phyloP scores from a whole-genome alignment of 37 sponge, comb jelly and placozoan species.

The Agelas oroides region DNA sequence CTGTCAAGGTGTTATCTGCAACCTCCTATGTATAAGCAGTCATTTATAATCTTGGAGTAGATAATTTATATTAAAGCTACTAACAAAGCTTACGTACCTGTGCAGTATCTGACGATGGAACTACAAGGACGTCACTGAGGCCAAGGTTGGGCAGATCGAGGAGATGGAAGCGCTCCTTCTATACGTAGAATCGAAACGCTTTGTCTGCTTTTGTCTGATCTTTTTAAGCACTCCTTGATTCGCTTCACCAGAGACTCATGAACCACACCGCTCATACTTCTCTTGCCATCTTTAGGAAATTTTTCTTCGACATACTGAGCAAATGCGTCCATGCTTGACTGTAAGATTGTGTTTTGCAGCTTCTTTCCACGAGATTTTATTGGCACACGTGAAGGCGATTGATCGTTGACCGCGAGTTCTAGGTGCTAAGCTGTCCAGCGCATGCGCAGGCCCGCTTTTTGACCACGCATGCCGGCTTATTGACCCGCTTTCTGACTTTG shows the following conservation, averaged over 20 bases:
- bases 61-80: neutral
- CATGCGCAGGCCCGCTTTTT: too few species aligned
- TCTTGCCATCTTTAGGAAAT: neutral
- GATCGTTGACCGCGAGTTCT: too few species aligned
- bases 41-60: neutral
- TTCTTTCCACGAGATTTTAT: too few species aligned
- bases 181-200: neutral
- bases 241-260: neutral
- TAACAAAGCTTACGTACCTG: slow-evolving; percentile 13
- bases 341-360: too few species aligned
- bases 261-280: neutral
- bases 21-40: neutral
- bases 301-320: neutral
- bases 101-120: slow-evolving; percentile 1
- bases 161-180: slow-evolving; percentile 8
- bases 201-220: neutral
- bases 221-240: neutral
- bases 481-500: too few species aligned
- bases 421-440: too few species aligned
- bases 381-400: too few species aligned
- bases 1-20: slow-evolving; percentile 8
- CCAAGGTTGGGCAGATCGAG: slow-evolving; percentile 25
- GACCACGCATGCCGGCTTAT: too few species aligned
- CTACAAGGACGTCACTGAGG: slow-evolving; percentile 10
- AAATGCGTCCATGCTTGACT: neutral